phyloP scores from a whole-genome alignment of 1,140 invertebrate species.

The Aphelinus atriplicis region DNA sequence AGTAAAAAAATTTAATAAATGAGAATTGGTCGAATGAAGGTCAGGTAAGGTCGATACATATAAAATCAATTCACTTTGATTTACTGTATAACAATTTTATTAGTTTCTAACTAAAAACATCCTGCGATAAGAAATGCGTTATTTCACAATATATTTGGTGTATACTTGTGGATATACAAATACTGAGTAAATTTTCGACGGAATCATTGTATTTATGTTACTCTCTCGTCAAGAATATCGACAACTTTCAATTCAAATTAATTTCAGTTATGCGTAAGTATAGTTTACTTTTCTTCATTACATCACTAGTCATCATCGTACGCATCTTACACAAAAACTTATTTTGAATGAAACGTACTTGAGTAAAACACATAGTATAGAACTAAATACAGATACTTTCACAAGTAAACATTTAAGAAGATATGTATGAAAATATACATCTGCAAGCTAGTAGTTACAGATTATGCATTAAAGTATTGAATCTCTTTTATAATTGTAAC shows the following conservation, averaged over 20 bases:
- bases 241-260: conserved; percentile 18
- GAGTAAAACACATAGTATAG: not conserved
- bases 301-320: not conserved
- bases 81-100: conserved; percentile 24
- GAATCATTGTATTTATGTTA: conserved; percentile 7
- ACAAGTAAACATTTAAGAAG: not conserved
- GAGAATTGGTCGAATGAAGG: not conserved
- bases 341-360: not conserved
- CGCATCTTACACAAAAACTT: not conserved
- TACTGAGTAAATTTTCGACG: conserved; percentile 23
- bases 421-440: too few species aligned
- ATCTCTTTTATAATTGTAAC: too few species aligned
- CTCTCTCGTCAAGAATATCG: conserved; percentile 7
- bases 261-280: conserved; percentile 8
- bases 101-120: conserved; percentile 17
- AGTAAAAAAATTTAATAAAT: not conserved
- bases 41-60: too few species aligned
- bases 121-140: conserved; percentile 1
- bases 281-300: not conserved
- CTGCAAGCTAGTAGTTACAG: too few species aligned
- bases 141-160: not conserved
- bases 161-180: conserved; percentile 20
- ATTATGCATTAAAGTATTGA: too few species aligned
- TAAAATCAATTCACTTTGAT: not conserved
- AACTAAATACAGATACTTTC: conserved; percentile 6